Evolutionary conservation across 2,888 invertebrate species (phyloP).

Genomic region (Spatulosminthurus flaviceps): DNA sequence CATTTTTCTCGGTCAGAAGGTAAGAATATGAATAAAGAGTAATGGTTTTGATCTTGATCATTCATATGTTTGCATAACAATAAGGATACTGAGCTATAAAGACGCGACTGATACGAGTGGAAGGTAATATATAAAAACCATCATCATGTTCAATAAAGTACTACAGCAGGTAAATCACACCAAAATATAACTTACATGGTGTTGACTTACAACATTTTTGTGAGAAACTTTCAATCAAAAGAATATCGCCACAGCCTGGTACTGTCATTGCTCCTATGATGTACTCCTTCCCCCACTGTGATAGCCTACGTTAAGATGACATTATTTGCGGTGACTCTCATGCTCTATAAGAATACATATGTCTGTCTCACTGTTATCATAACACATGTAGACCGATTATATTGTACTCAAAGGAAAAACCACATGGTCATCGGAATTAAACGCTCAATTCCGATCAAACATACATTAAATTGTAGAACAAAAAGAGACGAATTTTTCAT

Average conservation of each 20-base stretch:
- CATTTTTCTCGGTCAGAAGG: constrained; percentile 34
- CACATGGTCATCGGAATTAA: too few relatives aligned
- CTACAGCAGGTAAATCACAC: background rate
- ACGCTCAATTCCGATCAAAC: too few relatives aligned
- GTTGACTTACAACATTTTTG: background rate
- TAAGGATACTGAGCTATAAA: background rate
- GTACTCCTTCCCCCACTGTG: too few relatives aligned
- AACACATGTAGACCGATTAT: too few relatives aligned
- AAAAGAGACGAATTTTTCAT: too few relatives aligned
- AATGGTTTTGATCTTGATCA: constrained; percentile 12
- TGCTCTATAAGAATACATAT: too few relatives aligned
- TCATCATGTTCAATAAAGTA: background rate
- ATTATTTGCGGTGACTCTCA: too few relatives aligned
- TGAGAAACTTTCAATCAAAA: constrained; percentile 1
- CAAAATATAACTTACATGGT: background rate
- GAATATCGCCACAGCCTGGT: constrained; percentile 2
- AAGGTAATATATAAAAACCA: constrained; percentile 13
- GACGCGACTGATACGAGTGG: background rate
- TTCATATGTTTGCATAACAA: background rate
- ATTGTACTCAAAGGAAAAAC: too few relatives aligned
- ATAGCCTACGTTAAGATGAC: too few relatives aligned
- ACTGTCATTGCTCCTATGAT: background rate
- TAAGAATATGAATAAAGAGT: background rate
- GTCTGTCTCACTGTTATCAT: too few relatives aligned
- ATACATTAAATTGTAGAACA: too few relatives aligned